Percentiles rank a stretch among this genome's conserved stretches.
phyloP scores from a whole-genome alignment of 2,888 invertebrate genomes.

The Cantharis rufa region DNA sequence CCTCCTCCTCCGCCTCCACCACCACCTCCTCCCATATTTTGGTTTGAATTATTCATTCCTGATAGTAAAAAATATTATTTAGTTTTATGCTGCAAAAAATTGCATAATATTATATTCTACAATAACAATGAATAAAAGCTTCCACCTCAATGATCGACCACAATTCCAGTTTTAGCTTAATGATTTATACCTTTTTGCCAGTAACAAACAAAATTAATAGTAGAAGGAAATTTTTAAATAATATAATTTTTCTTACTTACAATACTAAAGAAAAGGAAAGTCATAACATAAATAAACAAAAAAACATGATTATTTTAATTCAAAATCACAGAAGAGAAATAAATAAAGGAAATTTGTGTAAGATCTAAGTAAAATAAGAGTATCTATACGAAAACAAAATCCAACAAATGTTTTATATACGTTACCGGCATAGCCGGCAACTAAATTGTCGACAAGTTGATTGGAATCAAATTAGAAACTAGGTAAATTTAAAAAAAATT shows the following conservation, averaged over 20 bases:
- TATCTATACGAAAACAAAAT: not conserved
- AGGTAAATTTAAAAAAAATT: not conserved
- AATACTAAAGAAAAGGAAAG: not conserved
- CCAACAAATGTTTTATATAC: not conserved
- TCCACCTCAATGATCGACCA: not conserved
- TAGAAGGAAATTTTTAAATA: not conserved
- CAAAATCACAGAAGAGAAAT: not conserved
- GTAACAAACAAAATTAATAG: not conserved
- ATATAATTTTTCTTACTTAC: not conserved
- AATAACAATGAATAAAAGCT: not conserved
- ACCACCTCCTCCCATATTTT: constrained; percentile 54
- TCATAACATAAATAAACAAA: not conserved
- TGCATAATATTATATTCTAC: not conserved
- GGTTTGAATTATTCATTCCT: constrained; percentile 56
- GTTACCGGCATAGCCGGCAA: not conserved
- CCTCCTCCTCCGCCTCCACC: constrained; percentile 60
- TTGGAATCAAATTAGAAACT: not conserved
- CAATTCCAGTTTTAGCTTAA: not conserved
- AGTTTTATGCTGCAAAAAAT: not conserved
- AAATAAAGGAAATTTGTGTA: not conserved
- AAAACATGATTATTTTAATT: not conserved
- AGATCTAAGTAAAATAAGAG: not conserved
- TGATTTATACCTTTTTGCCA: not conserved
- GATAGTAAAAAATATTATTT: constrained; percentile 9
- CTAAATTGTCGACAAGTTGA: not conserved